Percentiles rank a stretch among this genome's conserved stretches.
phyloP scores from a whole-genome alignment of 2,888 invertebrate species.

The Drosophila histrio region DNA sequence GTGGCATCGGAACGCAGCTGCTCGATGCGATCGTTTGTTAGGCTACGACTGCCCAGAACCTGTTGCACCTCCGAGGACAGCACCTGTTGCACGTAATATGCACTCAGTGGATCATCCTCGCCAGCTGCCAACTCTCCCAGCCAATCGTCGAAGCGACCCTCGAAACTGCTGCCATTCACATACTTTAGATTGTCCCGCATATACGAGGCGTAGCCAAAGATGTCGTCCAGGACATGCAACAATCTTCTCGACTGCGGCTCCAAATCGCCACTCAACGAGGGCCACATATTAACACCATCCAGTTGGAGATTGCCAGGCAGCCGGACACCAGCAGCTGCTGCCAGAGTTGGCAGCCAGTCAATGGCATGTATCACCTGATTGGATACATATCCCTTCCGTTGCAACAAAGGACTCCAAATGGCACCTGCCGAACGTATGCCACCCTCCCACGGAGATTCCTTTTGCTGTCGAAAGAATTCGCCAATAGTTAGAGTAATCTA shows the following conservation, averaged over 20 bases:
- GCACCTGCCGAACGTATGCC: constrained; percentile 91
- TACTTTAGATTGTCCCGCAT: constrained; percentile 79
- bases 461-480: constrained; percentile 85
- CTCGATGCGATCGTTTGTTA: constrained; percentile 59
- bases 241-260: constrained; percentile 68
- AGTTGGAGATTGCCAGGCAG: constrained; percentile 82
- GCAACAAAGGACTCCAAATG: constrained; percentile 89
- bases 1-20: constrained; percentile 70
- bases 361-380: constrained; percentile 90
- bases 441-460: constrained; percentile 94
- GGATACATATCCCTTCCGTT: constrained; percentile 86
- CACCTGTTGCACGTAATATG: constrained; percentile 70
- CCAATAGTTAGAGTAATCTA: background rate
- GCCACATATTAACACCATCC: constrained; percentile 90
- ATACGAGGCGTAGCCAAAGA: constrained; percentile 82
- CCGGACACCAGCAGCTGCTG: constrained; percentile 74
- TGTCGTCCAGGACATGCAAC: constrained; percentile 89
- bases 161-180: constrained; percentile 78
- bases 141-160: constrained; percentile 77
- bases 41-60: constrained; percentile 28
- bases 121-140: constrained; percentile 67
- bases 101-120: constrained; percentile 68
- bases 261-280: constrained; percentile 85
- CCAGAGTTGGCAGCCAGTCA: constrained; percentile 93
- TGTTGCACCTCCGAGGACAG: constrained; percentile 73